A percentile compares a stretch with the other conserved stretches of the same genome.
These are phyloP conservation scores for Cryptotis parvus DNA, from an alignment of 2,113 vertebrate species.

Conservation along the genomic window DNA sequence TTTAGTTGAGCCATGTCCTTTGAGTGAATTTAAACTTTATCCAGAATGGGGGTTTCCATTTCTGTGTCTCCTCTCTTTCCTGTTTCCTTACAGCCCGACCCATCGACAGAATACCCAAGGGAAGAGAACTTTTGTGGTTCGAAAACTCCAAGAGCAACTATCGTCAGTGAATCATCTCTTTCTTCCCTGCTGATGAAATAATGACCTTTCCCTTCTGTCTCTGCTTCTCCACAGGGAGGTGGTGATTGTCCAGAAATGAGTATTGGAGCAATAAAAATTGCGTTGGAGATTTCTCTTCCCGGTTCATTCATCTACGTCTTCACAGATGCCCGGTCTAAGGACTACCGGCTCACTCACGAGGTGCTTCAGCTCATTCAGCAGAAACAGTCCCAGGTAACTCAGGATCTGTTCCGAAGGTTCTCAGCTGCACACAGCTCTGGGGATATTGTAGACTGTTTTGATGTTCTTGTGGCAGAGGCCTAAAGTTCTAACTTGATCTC, in stretches of 20 bases:
- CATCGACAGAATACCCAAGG: background rate
- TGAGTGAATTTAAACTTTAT: background rate
- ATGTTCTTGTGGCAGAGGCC: background rate
- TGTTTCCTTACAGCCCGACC: background rate
- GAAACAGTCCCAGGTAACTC: constrained; percentile 97
- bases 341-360: constrained; percentile 95
- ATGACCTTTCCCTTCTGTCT: constrained; percentile 47
- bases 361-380: constrained; percentile 98
- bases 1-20: background rate
- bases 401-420: background rate
- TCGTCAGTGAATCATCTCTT: background rate
- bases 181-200: constrained; percentile 37
- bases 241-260: constrained; percentile 99
- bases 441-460: no score
- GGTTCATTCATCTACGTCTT: constrained; percentile 99
- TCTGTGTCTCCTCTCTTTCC: background rate
- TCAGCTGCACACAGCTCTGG: no score
- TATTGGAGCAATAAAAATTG: constrained; percentile 98
- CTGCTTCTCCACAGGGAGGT: constrained; percentile 92
- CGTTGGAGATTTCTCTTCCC: constrained; percentile 97
- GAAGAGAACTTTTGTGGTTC: background rate
- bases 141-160: background rate
- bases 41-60: background rate
- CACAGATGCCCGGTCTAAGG: constrained; percentile 98
- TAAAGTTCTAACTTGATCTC: no score